phyloP scores from a whole-genome alignment of 1,140 invertebrate genomes.

The Liolophura sinensis region DNA sequence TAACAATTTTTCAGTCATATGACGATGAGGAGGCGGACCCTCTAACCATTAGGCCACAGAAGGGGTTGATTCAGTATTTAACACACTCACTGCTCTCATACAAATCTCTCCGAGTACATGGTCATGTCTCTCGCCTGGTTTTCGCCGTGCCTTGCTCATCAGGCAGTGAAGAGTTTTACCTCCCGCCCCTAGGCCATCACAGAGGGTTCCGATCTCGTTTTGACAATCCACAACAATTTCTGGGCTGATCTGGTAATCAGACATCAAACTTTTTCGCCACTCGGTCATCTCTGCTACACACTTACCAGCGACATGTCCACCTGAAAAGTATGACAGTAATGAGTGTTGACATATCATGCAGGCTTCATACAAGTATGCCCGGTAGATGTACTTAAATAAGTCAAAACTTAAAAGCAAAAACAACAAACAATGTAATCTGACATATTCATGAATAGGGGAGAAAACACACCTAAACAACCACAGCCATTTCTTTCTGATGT shows the following conservation, averaged over 20 bases:
- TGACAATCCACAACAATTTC: constrained; percentile 85
- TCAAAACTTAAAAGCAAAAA: too few relatives aligned
- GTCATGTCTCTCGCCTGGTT: constrained; percentile 5
- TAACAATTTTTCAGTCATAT: too few relatives aligned
- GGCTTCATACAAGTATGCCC: too few relatives aligned
- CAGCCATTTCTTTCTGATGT: too few relatives aligned
- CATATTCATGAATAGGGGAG: too few relatives aligned
- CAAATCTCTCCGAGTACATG: constrained; percentile 11
- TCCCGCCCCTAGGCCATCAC: constrained; percentile 69
- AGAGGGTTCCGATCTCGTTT: constrained; percentile 72
- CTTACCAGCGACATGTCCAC: constrained; percentile 70
- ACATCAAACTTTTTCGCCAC: constrained; percentile 87
- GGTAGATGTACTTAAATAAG: too few relatives aligned
- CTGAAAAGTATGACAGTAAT: constrained; percentile 31
- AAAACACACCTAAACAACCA: too few relatives aligned
- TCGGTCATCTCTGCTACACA: constrained; percentile 84
- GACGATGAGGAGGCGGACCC: too few relatives aligned
- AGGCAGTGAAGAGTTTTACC: constrained; percentile 94
- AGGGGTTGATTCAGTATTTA: too few relatives aligned
- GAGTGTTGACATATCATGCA: too few relatives aligned
- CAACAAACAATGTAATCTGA: too few relatives aligned
- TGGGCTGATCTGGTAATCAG: constrained; percentile 89
- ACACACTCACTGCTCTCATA: constrained; percentile 18
- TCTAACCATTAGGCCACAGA: too few relatives aligned
- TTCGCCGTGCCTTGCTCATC: constrained; percentile 79